Conservation (phyloP, 2,888 invertebrate genomes). For the Spilosoma lubricipeda region DNA sequence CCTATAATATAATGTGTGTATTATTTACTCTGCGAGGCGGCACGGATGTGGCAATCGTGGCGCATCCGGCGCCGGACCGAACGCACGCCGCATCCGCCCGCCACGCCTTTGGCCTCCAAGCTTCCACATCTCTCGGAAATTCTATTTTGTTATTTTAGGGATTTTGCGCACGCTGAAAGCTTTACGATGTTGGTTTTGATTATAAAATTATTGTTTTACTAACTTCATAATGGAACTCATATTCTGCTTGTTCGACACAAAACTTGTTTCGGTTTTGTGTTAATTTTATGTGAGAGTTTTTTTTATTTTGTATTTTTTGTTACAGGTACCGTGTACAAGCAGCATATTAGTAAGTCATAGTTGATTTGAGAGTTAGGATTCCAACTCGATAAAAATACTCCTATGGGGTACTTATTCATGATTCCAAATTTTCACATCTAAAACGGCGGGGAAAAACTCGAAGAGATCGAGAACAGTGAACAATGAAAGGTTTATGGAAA, state of each 20-base stretch:
- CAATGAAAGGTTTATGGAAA: no score
- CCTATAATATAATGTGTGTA: conserved; percentile 40
- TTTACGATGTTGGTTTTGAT: conserved; percentile 71
- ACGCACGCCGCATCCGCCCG: conserved; percentile 71
- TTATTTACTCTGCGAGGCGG: conserved; percentile 47
- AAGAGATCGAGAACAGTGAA: no score
- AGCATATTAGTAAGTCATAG: neutral
- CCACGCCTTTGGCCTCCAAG: conserved; percentile 49
- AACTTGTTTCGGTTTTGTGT: conserved; percentile 37
- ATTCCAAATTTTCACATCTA: no score
- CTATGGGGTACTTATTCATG: no score
- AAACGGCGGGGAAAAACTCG: no score
- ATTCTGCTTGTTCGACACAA: conserved; percentile 53
- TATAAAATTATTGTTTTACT: conserved; percentile 68
- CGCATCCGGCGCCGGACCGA: conserved; percentile 69
- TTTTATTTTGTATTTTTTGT: conserved; percentile 15
- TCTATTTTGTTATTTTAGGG: conserved; percentile 66
- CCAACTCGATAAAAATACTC: neutral
- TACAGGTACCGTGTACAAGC: conserved; percentile 12
- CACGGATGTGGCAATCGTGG: conserved; percentile 75
- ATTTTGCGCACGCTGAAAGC: conserved; percentile 66
- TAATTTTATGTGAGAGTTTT: conserved; percentile 21
- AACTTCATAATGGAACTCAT: conserved; percentile 64
- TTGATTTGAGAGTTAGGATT: neutral
- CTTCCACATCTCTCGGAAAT: conserved; percentile 56